A percentile compares a stretch with the other conserved stretches of the same genome.
Evolutionary conservation across 2,888 invertebrate species (phyloP).

Genomic region (Eubasilissa splendida): DNA sequence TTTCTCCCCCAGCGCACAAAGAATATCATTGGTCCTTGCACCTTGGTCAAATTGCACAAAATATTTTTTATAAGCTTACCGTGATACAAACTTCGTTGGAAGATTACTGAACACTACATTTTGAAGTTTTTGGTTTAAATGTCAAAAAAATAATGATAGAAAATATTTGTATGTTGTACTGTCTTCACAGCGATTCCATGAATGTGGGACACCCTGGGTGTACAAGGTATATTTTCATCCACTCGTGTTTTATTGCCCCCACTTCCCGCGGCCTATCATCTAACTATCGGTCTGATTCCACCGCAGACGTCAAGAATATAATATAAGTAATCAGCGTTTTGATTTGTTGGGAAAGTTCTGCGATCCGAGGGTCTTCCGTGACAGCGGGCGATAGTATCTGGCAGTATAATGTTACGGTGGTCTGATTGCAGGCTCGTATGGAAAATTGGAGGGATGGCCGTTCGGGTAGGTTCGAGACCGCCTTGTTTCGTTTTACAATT

Average conservation of each 20-base stretch:
- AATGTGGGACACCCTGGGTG: neutral
- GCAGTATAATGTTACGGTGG: slow-evolving; percentile 43
- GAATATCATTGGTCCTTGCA: too few species aligned
- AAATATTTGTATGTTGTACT: too few species aligned
- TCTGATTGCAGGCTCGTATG: slow-evolving; percentile 22
- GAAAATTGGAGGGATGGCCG: slow-evolving; percentile 18
- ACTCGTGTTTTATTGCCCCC: slow-evolving; percentile 44
- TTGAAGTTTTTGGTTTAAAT: too few species aligned
- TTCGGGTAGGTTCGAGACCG: neutral
- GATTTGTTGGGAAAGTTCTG: slow-evolving; percentile 46
- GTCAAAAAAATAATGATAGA: too few species aligned
- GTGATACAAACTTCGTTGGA: too few species aligned
- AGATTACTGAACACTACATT: too few species aligned
- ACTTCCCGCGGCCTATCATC: slow-evolving; percentile 49
- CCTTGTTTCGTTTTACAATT: slow-evolving; percentile 19
- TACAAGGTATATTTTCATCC: neutral
- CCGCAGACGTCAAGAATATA: neutral
- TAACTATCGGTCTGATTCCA: slow-evolving; percentile 51
- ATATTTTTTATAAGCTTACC: too few species aligned
- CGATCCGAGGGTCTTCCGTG: slow-evolving; percentile 49
- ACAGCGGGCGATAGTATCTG: slow-evolving; percentile 45
- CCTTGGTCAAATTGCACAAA: too few species aligned
- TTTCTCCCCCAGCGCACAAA: too few species aligned
- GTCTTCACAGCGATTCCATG: too few species aligned
- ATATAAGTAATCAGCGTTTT: slow-evolving; percentile 43